Evolutionary conservation across 2,888 invertebrate genomes (phyloP).

Genomic region (Clunio marinus): DNA sequence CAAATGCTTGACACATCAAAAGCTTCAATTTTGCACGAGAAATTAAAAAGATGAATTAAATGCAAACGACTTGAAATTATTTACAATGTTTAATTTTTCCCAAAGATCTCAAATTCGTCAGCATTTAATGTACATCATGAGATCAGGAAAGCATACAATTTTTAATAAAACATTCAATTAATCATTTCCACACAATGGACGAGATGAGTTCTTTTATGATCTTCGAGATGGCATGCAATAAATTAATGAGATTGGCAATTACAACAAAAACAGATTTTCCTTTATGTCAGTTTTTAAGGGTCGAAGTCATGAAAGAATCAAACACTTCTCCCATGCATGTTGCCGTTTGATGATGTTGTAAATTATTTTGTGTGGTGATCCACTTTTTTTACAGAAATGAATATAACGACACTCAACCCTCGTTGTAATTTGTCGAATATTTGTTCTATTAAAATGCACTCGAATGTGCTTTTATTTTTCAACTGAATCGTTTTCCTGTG

Average conservation of each 20-base stretch:
- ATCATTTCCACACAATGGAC: conserved; percentile 29
- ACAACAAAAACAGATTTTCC: conserved; percentile 34
- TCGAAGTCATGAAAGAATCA: conserved; percentile 7
- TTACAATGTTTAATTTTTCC: too few species aligned
- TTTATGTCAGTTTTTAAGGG: neutral
- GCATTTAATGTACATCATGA: too few species aligned
- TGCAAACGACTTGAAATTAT: too few species aligned
- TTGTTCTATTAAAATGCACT: conserved; percentile 36
- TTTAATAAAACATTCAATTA: conserved; percentile 36
- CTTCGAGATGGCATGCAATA: conserved; percentile 36
- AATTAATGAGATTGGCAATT: conserved; percentile 39
- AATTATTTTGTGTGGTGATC: conserved; percentile 33
- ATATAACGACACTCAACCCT: conserved; percentile 21
- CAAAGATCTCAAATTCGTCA: too few species aligned
- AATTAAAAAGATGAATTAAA: too few species aligned
- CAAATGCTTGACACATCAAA: too few species aligned
- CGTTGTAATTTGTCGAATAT: conserved; percentile 38
- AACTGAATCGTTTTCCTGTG: neutral
- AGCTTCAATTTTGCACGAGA: too few species aligned
- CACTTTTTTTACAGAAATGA: conserved; percentile 22
- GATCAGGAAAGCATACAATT: neutral
- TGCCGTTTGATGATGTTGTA: conserved; percentile 1
- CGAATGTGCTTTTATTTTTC: conserved; percentile 14
- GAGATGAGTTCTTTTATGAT: conserved; percentile 39
- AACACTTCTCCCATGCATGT: neutral